Conservation (phyloP, 2,888 invertebrate genomes). For the Diadromus collaris region DNA sequence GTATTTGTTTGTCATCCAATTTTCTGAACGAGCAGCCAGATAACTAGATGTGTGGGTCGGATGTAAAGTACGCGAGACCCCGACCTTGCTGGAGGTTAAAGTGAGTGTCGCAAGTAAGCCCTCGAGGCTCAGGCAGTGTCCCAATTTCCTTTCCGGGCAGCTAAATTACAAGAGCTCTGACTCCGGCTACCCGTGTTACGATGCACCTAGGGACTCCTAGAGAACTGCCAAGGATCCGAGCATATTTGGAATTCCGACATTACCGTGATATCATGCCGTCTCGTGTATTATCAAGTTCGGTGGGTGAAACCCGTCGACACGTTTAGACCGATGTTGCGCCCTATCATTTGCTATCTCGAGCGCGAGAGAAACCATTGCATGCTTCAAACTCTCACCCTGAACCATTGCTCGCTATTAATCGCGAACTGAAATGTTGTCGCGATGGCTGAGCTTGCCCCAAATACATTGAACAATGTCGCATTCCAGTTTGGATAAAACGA, state of each 20-base stretch:
- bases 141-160: slow-evolving; percentile 50
- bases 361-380: neutral
- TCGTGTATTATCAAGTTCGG: slow-evolving; percentile 35
- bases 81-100: slow-evolving; percentile 48
- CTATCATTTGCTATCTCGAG: slow-evolving; percentile 1
- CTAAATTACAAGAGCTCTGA: slow-evolving; percentile 44
- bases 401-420: slow-evolving; percentile 28
- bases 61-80: slow-evolving; percentile 20
- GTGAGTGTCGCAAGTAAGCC: slow-evolving; percentile 46
- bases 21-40: slow-evolving; percentile 23
- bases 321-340: neutral
- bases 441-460: neutral
- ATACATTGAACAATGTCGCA: neutral
- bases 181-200: neutral
- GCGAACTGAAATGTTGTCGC: slow-evolving; percentile 20
- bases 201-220: slow-evolving; percentile 2
- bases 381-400: neutral
- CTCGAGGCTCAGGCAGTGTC: slow-evolving; percentile 48
- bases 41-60: slow-evolving; percentile 16
- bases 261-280: slow-evolving; percentile 38
- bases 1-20: slow-evolving; percentile 17
- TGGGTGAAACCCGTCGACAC: slow-evolving; percentile 23
- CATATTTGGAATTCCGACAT: slow-evolving; percentile 37
- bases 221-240: slow-evolving; percentile 15
- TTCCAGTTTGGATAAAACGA: too few relatives aligned